Base-by-base conservation (phyloP, 2,888 invertebrate genomes). In the Pachliopta kotzebuea region DNA sequence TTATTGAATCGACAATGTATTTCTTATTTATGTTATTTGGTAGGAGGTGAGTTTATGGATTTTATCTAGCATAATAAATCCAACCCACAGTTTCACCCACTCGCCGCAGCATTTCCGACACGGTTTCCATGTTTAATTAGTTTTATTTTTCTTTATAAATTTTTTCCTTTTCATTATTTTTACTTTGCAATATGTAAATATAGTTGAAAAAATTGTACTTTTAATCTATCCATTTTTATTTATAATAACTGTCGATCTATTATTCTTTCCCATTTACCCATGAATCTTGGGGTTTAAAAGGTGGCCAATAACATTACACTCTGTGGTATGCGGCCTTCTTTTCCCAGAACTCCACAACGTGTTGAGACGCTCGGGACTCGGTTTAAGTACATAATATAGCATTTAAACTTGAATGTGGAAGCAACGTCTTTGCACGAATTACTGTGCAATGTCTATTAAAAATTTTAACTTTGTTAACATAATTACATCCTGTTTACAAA, bases 251-350 rank as follows among this genome's bases (percentile, higher is more conserved):
- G 37, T 37, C 14, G 3, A 37, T 45, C 18, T 45, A n/a, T 45
- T 7, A 45, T 45, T n/a, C 18, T 45, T 45, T 4, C 45, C 6
- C 45, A n/a, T 45, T 18, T 45, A 53, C 70, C 76, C 74, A 70
- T 66, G 61, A 69, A 70, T 82, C 84, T 87, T 81, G 84, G 84
- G 70, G 69, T 68, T 67, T 74, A 70, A 69, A 74, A 69, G 73
- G 78, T 76, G 76, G 71, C 89, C 88, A 88, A 89, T 89, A 72
- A 80, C 79, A 68, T 72, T 74, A 70, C 81, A 72, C 73, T 73
- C 75, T 77, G 79, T 69, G 90, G 90, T 85, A 90, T 90, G 90
- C 89, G 86, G 87, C 83, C 86, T 82, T 85, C 86, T 90, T 90
- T 87, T 90, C 90, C 86, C 84, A 88, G 90, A 90, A 89, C 80